A percentile compares a stretch with the other conserved stretches of the same genome.
These are phyloP conservation scores for Phoeniculus purpureus DNA, from an alignment of 2,797 vertebrate genomes.

Conservation along the genomic window DNA sequence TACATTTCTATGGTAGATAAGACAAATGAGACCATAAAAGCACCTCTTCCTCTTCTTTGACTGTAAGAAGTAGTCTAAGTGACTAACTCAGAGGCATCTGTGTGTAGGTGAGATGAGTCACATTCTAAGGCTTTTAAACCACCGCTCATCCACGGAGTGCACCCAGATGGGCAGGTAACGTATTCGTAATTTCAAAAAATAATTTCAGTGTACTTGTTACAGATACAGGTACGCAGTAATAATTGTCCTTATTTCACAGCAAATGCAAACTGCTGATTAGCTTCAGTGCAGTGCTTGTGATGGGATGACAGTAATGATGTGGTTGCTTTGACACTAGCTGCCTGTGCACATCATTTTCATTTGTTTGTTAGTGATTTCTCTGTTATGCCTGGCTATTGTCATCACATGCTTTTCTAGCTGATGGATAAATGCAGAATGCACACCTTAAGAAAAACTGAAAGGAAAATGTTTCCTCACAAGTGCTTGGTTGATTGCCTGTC, in stretches of 20 bases:
- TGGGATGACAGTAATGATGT: background rate
- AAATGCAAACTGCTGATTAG: conserved; percentile 17
- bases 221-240: background rate
- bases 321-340: background rate
- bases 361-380: conserved; percentile 14
- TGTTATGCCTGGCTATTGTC: background rate
- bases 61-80: background rate
- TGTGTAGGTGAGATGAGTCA: background rate
- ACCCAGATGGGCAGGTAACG: background rate
- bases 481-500: background rate
- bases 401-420: background rate
- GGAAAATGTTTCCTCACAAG: background rate
- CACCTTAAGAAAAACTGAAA: background rate
- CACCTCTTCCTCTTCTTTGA: background rate
- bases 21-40: background rate
- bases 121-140: background rate
- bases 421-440: background rate
- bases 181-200: background rate
- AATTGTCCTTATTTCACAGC: background rate
- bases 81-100: background rate
- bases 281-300: background rate
- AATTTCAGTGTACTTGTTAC: background rate
- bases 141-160: background rate
- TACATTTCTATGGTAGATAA: background rate
- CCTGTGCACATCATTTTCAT: background rate